Conservation (phyloP, 2,113 vertebrate genomes). For the Hippocampus comes region DNA sequence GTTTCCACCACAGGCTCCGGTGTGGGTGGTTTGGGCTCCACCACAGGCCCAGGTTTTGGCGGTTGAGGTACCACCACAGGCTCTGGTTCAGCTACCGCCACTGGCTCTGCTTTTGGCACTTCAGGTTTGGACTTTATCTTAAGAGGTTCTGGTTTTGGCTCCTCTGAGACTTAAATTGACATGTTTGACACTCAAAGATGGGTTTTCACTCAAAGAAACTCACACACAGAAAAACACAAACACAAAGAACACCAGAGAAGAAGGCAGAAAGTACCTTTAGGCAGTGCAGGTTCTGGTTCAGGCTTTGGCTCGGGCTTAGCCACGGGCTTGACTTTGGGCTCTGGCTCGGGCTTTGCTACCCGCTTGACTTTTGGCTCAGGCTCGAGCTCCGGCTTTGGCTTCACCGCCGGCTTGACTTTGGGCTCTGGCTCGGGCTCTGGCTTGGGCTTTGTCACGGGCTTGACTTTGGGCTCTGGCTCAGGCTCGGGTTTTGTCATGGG, state of each 20-base stretch:
- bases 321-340: not conserved
- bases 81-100: not conserved
- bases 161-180: constrained; percentile 77
- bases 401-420: constrained; percentile 2
- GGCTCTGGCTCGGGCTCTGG: constrained; percentile 36
- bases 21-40: not conserved
- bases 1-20: constrained; percentile 2
- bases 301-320: constrained; percentile 17
- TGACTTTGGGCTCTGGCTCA: constrained; percentile 1
- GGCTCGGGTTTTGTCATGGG: constrained; percentile 23
- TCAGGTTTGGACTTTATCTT: constrained; percentile 11
- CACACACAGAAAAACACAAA: constrained; percentile 14
- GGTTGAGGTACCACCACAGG: not conserved
- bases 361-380: constrained; percentile 12
- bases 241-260: not conserved
- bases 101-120: not conserved
- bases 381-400: constrained; percentile 20
- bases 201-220: constrained; percentile 56
- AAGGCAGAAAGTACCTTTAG: constrained; percentile 69
- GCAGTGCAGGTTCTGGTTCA: constrained; percentile 19
- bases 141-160: constrained; percentile 11
- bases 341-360: constrained; percentile 9
- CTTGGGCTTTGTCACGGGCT: constrained; percentile 16
- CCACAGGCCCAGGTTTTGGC: constrained; percentile 2
- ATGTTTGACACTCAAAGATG: constrained; percentile 51